Percentiles rank a stretch among this genome's conserved stretches.
Evolutionary conservation across 2,888 invertebrate species (phyloP).

Genomic region (Thymelicus acteon): DNA sequence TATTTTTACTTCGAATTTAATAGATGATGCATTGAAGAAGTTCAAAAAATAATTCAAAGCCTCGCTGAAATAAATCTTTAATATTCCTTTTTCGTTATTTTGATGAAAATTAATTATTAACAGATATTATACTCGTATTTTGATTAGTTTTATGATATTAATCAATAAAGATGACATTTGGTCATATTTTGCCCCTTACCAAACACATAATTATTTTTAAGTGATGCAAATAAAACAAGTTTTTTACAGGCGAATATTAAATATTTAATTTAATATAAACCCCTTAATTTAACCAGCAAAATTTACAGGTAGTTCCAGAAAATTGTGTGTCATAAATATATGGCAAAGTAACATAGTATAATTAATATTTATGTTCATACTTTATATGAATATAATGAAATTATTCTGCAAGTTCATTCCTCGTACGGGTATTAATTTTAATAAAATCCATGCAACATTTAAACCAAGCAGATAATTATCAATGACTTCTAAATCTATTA

Average conservation of each 20-base stretch:
- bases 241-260: conserved; percentile 77
- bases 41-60: too few relatives aligned
- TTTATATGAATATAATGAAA: neutral
- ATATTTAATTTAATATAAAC: conserved; percentile 77
- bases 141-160: too few relatives aligned
- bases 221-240: conserved; percentile 54
- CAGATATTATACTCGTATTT: too few relatives aligned
- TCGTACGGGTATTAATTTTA: conserved; percentile 18
- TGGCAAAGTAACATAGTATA: conserved; percentile 31
- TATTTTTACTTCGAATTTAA: too few relatives aligned
- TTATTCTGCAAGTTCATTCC: conserved; percentile 15
- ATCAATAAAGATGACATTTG: too few relatives aligned
- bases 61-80: too few relatives aligned
- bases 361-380: neutral
- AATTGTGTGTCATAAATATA: conserved; percentile 31
- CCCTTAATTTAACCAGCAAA: conserved; percentile 66
- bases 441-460: conserved; percentile 38
- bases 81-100: too few relatives aligned
- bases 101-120: too few relatives aligned
- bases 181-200: too few relatives aligned
- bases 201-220: neutral
- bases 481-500: conserved; percentile 39
- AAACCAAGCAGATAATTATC: conserved; percentile 31
- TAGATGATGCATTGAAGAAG: too few relatives aligned
- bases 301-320: conserved; percentile 47